Base-by-base conservation (phyloP, 2,888 invertebrate genomes). In the Eurytoma adleriae region DNA sequence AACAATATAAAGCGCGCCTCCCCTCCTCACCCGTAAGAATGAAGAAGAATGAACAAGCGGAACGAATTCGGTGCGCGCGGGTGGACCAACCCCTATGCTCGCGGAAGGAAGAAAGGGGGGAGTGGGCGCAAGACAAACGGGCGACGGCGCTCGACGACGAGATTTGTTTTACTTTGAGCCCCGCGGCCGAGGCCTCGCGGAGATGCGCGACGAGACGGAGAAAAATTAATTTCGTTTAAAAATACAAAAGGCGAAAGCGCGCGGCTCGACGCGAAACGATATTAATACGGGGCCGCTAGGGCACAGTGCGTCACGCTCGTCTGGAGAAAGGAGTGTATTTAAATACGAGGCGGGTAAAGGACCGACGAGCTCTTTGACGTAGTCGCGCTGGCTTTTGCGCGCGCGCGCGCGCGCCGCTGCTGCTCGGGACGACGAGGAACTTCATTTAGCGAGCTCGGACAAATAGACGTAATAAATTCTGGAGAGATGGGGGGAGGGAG, bases 141-240 rank as follows among this genome's bases (percentile, higher is more conserved):
- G 78, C 80, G 27, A 52, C 50, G 57, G 24, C 57, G 40, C 67
- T 56, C 40, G 24, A 50, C 57, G 70, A 70, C 61, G 73, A 73
- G 78, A 70, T 79, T 79, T 79, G 70, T 79, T 75, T 79, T 75
- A 79, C 75, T 75, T 75, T 69, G 75, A 64, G 69, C 7, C 40
- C 40, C 40, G 40, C 40, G 40, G 40, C 40, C 40, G 40, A 10
- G 40, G 24, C 24, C 24, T 24, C 24, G 24, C 24, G 24, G 40
- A 40, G 40, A 40, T 40, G 40, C 40, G 40, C 79, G 69, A 79
- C 74, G 79, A 70, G 74, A 48, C 57, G 66, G n/a, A 59, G 69
- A 75, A 75, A 79, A 75, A 75, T 79, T 69, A 74, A 79, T 79
- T 75, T 79, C 64, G 74, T 71, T 78, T 79, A 64, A 74, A 79